Evolutionary conservation across 2,888 invertebrate genomes (phyloP), one percentile per base, ranked within the genome.

Genomic region (Strigamia crassipes): DNA sequence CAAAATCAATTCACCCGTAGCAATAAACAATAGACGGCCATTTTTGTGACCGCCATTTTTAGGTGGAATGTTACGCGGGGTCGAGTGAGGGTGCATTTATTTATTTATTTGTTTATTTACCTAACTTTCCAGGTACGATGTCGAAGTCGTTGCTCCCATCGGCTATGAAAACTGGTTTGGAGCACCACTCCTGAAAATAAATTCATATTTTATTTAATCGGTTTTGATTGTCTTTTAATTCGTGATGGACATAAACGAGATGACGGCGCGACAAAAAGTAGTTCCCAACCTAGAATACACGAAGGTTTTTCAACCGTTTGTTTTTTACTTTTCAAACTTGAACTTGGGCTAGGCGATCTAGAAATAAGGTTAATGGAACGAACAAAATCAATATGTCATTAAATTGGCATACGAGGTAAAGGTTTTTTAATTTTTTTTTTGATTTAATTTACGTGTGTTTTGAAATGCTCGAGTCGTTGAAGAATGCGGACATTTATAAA

Each of bases 81-180:
- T 34, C 34, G 10, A 51, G 10, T 51, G 15, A 51, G 10, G n/a
- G 15, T 6, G n/a, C n/a, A n/a, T n/a, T n/a, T n/a, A n/a, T n/a
- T n/a, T n/a, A n/a, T 51, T 91, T 88, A n/a, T n/a, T n/a, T n/a
- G n/a, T n/a, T n/a, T n/a, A n/a, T 51, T 91, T 88, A 94, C 95
- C 96, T 90, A 96, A 92, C 91, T 95, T 95, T 12, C 96, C 96
- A 0, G 95, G 92, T 56, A 92, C 91, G 79, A 96, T 93, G 87
- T 96, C 96, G 87, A 96, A 95, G 81, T 93, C 93, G 66, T 93
- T 91, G 10, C 92, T 92, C 73, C 93, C 92, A 88, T 94, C 93
- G 86, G 92, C 91, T n/a, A 94, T 92, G 87, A 95, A 95, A 82
- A 93, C 91, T 0, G 95, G 94, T 84, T 93, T 92, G 81, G 91